Evolutionary conservation across 2,113 vertebrate genomes (phyloP).

Genomic region (Eulemur macaco): DNA sequence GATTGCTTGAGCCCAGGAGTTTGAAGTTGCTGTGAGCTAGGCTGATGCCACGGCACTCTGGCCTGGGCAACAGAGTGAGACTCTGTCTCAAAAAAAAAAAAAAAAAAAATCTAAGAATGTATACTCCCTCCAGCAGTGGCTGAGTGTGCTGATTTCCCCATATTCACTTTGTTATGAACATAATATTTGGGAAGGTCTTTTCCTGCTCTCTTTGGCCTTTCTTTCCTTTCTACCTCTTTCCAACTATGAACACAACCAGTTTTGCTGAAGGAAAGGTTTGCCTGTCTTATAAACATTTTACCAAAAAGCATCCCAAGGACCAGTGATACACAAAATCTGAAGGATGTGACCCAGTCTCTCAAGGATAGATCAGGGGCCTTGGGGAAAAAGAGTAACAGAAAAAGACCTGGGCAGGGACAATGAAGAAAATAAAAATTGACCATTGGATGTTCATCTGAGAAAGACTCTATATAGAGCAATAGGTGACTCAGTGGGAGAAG

Average conservation of each 20-base stretch:
- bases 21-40: no score
- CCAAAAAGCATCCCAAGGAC: background rate
- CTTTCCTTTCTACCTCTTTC: background rate
- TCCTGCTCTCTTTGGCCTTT: background rate
- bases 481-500: background rate
- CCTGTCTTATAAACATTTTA: background rate
- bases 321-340: background rate
- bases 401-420: background rate
- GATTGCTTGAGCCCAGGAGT: no score
- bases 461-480: background rate
- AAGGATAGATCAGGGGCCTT: background rate
- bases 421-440: background rate
- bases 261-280: background rate
- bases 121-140: background rate
- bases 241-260: background rate
- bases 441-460: background rate
- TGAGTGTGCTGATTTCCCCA: background rate
- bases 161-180: background rate
- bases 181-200: background rate
- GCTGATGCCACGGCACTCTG: no score
- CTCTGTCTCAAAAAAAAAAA: no score
- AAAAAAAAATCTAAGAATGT: background rate
- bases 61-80: no score
- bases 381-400: background rate
- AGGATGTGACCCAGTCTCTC: background rate